Evolutionary conservation across 2,797 vertebrate species (phyloP).

Genomic region (Mormyrus proboscirostris): DNA sequence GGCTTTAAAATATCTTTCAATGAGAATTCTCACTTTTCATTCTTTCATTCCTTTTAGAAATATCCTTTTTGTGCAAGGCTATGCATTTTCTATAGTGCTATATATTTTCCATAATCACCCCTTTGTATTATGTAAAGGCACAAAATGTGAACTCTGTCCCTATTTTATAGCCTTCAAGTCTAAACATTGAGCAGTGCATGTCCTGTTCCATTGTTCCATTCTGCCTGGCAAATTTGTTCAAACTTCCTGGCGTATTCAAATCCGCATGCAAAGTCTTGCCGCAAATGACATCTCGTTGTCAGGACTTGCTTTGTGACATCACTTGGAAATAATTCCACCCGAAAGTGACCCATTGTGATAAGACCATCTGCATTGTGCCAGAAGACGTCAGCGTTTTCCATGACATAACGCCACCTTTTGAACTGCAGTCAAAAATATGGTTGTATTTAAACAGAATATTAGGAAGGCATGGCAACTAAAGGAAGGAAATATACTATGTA

Average conservation of each 20-base stretch:
- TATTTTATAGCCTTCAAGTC: not conserved
- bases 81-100: not conserved
- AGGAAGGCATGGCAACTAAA: not conserved
- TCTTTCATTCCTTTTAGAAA: not conserved
- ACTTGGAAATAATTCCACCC: not conserved
- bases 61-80: not conserved
- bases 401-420: not conserved
- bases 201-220: not conserved
- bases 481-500: not conserved
- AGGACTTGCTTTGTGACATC: not conserved
- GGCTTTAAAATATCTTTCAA: not conserved
- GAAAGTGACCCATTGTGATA: not conserved
- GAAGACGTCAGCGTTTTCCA: not conserved
- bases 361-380: not conserved
- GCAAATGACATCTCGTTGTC: not conserved
- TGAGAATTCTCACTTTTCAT: not conserved
- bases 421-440: not conserved
- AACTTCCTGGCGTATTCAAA: slow-evolving; percentile 10
- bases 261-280: not conserved
- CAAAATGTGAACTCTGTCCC: not conserved
- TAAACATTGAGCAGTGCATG: not conserved
- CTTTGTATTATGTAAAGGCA: not conserved
- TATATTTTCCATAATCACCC: not conserved
- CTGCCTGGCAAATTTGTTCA: not conserved
- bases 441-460: not conserved